Evolutionary conservation across 2,888 invertebrate genomes (phyloP).

Genomic region (Heliconius cydno): DNA sequence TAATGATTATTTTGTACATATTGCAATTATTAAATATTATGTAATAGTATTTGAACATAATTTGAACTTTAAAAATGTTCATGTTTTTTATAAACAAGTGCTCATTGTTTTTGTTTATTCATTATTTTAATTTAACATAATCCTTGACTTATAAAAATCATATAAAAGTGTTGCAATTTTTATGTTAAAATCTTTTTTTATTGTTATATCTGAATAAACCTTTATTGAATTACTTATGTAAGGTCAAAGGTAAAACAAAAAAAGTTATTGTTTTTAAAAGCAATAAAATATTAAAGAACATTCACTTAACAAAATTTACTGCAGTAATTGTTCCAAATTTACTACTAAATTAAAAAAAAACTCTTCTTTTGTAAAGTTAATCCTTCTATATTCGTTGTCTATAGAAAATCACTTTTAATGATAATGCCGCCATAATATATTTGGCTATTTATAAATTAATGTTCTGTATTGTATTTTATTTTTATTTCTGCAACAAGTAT

Average conservation of each 20-base stretch:
- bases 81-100: not conserved
- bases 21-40: too few species aligned
- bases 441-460: too few species aligned
- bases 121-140: not conserved
- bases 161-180: not conserved
- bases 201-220: not conserved
- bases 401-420: too few species aligned
- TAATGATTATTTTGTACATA: too few species aligned
- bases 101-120: not conserved
- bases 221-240: not conserved
- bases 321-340: not conserved
- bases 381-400: too few species aligned
- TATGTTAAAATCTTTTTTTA: constrained; percentile 4
- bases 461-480: too few species aligned
- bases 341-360: too few species aligned
- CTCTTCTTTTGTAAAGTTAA: too few species aligned
- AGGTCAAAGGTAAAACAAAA: constrained; percentile 13
- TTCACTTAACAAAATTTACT: not conserved
- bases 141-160: constrained; percentile 9
- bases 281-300: not conserved
- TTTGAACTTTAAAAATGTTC: not conserved
- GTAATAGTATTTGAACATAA: too few species aligned
- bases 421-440: too few species aligned
- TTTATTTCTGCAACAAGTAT: too few species aligned
- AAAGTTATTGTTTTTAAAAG: not conserved